Evolutionary conservation across 2,113 vertebrate genomes (phyloP).

Genomic region (Lampris incognitus): DNA sequence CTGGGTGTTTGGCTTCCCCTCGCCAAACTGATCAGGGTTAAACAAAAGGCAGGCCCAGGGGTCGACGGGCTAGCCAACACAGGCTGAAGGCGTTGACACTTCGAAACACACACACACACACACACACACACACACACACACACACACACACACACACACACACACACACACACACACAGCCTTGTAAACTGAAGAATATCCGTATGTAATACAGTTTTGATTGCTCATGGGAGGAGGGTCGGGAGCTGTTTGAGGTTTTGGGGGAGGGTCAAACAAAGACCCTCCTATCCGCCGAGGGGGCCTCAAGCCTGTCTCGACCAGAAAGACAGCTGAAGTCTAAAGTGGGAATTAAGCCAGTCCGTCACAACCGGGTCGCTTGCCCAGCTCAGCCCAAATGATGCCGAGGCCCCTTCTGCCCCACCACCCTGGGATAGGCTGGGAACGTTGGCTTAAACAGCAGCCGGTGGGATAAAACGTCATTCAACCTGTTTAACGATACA

Average conservation of each 20-base stretch:
- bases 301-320: constrained; percentile 4
- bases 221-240: constrained; percentile 34
- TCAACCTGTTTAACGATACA: no score
- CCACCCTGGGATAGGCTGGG: no score
- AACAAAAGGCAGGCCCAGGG: constrained; percentile 54
- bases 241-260: neutral
- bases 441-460: no score
- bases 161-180: constrained; percentile 18
- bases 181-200: constrained; percentile 19
- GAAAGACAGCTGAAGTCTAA: no score
- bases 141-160: constrained; percentile 3
- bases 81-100: constrained; percentile 43
- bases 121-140: constrained; percentile 21
- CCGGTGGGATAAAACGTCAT: no score
- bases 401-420: no score
- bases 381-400: no score
- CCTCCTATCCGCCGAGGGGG: constrained; percentile 44
- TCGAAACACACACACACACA: constrained; percentile 17
- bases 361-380: no score
- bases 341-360: no score
- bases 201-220: constrained; percentile 58
- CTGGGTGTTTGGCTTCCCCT: constrained; percentile 47
- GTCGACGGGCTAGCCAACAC: constrained; percentile 50
- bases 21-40: constrained; percentile 56
- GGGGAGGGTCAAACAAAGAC: constrained; percentile 48